phyloP scores from a whole-genome alignment of 1,140 invertebrate species.

The Zaprionus ghesquierei region DNA sequence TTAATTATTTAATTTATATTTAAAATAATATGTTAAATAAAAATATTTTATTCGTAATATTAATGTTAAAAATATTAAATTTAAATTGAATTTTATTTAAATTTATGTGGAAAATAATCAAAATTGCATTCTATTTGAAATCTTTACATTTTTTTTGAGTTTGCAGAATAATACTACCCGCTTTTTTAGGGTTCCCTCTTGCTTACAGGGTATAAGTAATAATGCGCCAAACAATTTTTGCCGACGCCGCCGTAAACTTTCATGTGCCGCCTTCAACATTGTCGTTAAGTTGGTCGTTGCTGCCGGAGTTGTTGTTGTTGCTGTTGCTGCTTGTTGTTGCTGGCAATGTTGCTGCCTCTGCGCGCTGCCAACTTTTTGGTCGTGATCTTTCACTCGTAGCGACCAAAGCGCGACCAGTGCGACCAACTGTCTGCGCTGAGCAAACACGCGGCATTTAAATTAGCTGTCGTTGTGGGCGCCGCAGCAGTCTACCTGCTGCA shows the following conservation, averaged over 20 bases:
- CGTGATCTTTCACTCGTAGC: conserved; percentile 72
- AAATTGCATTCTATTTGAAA: too few relatives aligned
- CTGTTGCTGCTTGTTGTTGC: conserved; percentile 8
- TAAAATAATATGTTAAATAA: too few relatives aligned
- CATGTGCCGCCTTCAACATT: conserved; percentile 67
- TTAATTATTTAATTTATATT: too few relatives aligned
- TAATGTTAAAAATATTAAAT: too few relatives aligned
- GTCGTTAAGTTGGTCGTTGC: conserved; percentile 38
- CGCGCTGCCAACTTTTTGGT: conserved; percentile 70
- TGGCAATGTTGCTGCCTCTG: conserved; percentile 21
- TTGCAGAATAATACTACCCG: not conserved
- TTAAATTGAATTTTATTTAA: too few relatives aligned
- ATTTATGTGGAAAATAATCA: too few relatives aligned
- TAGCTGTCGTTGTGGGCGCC: conserved; percentile 68
- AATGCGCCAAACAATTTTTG: conserved; percentile 65
- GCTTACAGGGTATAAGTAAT: conserved; percentile 32
- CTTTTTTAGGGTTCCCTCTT: not conserved
- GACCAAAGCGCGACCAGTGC: conserved; percentile 31
- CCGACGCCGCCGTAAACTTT: conserved; percentile 68
- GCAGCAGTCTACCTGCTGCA: conserved; percentile 29
- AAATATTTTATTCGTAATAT: too few relatives aligned
- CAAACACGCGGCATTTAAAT: conserved; percentile 72
- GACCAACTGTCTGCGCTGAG: conserved; percentile 44
- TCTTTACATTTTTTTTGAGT: not conserved
- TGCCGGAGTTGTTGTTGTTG: conserved; percentile 13